Base-by-base conservation (phyloP, 2,888 invertebrate species). In the Lochmaea crataegi region DNA sequence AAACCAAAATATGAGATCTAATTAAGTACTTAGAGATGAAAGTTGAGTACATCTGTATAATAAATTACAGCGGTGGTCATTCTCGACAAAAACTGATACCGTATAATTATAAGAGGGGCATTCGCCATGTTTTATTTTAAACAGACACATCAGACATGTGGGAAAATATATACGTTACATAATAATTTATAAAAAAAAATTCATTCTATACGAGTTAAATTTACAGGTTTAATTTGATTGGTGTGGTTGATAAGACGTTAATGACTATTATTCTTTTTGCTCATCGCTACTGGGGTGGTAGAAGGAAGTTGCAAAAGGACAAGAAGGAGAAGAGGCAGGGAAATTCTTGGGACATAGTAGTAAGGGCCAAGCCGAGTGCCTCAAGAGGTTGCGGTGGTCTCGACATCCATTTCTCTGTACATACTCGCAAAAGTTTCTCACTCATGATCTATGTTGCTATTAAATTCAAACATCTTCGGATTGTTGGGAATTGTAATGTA, bases 401-500 rank as follows among this genome's bases (percentile, higher is more conserved):
- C 82, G 84, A 85, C 86, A 86, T 86, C 85, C 84, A 86, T 87
- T 86, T 84, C 83, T 81, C 81, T 84, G 85, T 84, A 84, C 84
- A 84, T 84, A 84, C 83, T 85, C 83, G 83, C 83, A 85, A 81
- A 86, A 86, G 82, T 86, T 85, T 83, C 82, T 83, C 83, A 83
- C 83, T 83, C 86, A 86, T 87, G 87, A 87, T 87, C 84, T 86
- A 87, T 86, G 86, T 85, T 81, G 85, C 86, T 86, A 86, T 87
- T 87, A 86, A 86, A 86, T 86, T 86, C 85, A 85, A 86, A 86
- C 86, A 86, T 87, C 86, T 86, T 86, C 83, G 86, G 85, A 86
- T 87, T 86, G 87, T 86, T 86, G 84, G 83, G 84, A 86, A 87
- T 86, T 87, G 85, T 84, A 85, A 87, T 87, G 85, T 85, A 86